Base-by-base conservation (phyloP, 2,888 invertebrate genomes). In the Andrena dorsata region DNA sequence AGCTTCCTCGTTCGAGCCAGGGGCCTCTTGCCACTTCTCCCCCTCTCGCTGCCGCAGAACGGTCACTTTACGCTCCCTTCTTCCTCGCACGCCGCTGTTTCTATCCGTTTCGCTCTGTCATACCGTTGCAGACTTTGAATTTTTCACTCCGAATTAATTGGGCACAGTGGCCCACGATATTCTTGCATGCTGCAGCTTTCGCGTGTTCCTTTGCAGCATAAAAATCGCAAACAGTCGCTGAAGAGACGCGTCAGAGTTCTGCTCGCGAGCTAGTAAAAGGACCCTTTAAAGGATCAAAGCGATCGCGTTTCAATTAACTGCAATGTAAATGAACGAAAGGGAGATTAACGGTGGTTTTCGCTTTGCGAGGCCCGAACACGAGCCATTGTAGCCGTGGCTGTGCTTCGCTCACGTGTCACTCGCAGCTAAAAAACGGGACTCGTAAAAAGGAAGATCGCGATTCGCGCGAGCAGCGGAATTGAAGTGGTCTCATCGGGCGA, bases 1-100 rank as follows among this genome's bases (percentile, higher is more conserved):
- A 69, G 81, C 73, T 80, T 82, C 70, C 81, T 73, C 74, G 70
- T 69, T 65, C 69, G 51, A 79, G 60, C 70, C 61, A 35, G 56
- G 51, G 16, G 61, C 66, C 71, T 66, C 63, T 53, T 61, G 66
- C 66, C 72, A 80, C 80, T 80, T 72, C 71, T 72, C 47, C 61
- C 66, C 30, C 72, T 71, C 80, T 80, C 68, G 56, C 66, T 72
- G 41, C 41, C 41, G 1, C 41, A 41, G 41, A 16, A 32, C 80
- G 63, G 49, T 68, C 71, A 68, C 63, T 72, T 68, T 68, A 35
- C 53, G 58, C 56, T 32, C 63, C 56, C 66, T 65, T 68, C 28
- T 65, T 56, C 13, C 7, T 23, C 32, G 28, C 28, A n/a, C 32
- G 58, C 10, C 41, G 28, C 10, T 23, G 60, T 30, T 41, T 16